Percentiles rank a stretch among this genome's conserved stretches.
Evolutionary conservation across 2,113 vertebrate species (phyloP).

Genomic region (Microcebus tavaratra): DNA sequence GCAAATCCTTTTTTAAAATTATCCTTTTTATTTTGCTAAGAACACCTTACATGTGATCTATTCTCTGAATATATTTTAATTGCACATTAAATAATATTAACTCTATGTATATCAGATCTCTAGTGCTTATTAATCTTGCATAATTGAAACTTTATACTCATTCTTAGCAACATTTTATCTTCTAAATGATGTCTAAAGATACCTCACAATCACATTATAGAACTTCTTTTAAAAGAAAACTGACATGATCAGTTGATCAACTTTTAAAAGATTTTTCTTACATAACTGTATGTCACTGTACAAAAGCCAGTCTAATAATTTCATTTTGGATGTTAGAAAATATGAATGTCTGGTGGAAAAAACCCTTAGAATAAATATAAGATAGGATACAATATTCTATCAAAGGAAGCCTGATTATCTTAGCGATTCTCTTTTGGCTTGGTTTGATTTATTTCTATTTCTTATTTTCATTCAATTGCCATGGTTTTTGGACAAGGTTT

Average conservation of each 20-base stretch:
- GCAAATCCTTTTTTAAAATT: background rate
- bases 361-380: background rate
- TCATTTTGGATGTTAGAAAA: slow-evolving; percentile 2
- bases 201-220: background rate
- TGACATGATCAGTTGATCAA: background rate
- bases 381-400: background rate
- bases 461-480: slow-evolving; percentile 60
- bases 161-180: background rate
- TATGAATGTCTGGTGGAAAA: background rate
- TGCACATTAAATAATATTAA: background rate
- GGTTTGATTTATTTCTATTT: slow-evolving; percentile 37
- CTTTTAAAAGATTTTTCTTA: background rate
- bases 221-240: background rate
- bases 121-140: background rate
- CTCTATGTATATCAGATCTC: background rate
- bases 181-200: background rate
- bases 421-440: slow-evolving; percentile 17
- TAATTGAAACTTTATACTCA: background rate
- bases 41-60: background rate
- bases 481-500: slow-evolving; percentile 46
- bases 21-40: background rate
- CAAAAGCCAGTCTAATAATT: background rate
- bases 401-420: slow-evolving; percentile 15
- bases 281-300: background rate
- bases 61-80: background rate